Evolutionary conservation across 2,797 vertebrate genomes (phyloP).

Genomic region (Leptoclinus maculatus): DNA sequence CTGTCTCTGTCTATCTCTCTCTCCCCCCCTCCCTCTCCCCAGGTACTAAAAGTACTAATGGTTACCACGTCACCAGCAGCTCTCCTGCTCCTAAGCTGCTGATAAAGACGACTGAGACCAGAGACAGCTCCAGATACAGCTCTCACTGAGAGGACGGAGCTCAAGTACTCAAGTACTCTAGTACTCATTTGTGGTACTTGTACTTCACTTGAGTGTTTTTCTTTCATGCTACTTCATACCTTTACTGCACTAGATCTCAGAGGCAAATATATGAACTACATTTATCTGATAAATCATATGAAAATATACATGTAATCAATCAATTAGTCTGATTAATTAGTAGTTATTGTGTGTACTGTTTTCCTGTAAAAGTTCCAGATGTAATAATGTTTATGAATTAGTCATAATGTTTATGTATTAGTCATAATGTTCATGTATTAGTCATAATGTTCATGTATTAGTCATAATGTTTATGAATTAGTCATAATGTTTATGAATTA

Average conservation of each 20-base stretch:
- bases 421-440: too few species aligned
- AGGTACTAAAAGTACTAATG: slow-evolving; percentile 70
- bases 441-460: too few species aligned
- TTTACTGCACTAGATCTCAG: not conserved
- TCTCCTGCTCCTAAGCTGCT: slow-evolving; percentile 75
- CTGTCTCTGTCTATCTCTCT: too few species aligned
- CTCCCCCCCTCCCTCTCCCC: not conserved
- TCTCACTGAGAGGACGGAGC: slow-evolving; percentile 52
- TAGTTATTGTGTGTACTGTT: not conserved
- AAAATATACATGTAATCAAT: not conserved
- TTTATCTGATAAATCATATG: not conserved
- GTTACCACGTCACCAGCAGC: slow-evolving; percentile 58
- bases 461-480: too few species aligned
- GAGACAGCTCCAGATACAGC: slow-evolving; percentile 75
- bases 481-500: too few species aligned
- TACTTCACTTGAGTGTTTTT: not conserved
- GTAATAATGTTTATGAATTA: too few species aligned
- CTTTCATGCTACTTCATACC: not conserved
- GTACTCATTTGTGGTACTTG: too few species aligned
- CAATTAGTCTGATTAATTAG: not conserved
- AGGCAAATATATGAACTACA: not conserved
- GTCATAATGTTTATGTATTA: not conserved
- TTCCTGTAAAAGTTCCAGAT: not conserved
- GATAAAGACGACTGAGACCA: slow-evolving; percentile 80
- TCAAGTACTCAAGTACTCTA: not conserved